Conservation (phyloP, 2,113 vertebrate species). For the Cyanistes caeruleus region DNA sequence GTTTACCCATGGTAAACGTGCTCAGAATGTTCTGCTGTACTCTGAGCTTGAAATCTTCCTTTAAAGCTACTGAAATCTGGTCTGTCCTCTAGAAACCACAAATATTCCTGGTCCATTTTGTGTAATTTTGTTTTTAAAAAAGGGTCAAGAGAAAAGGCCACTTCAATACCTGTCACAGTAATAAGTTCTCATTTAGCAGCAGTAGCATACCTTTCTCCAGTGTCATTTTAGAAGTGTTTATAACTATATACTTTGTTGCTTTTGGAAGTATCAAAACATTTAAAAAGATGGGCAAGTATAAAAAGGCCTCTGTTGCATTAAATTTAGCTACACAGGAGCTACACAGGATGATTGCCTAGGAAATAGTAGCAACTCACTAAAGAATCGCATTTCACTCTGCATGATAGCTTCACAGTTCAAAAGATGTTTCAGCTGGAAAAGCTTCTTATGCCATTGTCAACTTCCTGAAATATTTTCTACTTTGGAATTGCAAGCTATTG, state of each 20-base stretch:
- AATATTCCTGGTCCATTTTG: not conserved
- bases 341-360: not conserved
- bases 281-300: not conserved
- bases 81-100: not conserved
- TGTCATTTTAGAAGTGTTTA: not conserved
- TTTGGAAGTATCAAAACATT: not conserved
- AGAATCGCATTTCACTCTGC: not conserved
- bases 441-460: not conserved
- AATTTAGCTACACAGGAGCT: not conserved
- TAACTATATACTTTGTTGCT: not conserved
- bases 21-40: not conserved
- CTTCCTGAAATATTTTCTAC: not conserved
- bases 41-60: not conserved
- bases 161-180: not conserved
- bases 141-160: not conserved
- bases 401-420: not conserved
- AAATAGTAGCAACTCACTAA: not conserved
- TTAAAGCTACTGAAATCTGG: not conserved
- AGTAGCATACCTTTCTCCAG: not conserved
- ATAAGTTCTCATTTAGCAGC: not conserved
- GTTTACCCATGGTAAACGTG: rapidly evolving
- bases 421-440: not conserved
- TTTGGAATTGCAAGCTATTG: not conserved
- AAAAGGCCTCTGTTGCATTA: not conserved
- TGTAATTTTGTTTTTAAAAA: not conserved